Base-by-base conservation (phyloP, 2,113 vertebrate genomes). In the Oreochromis spilurus region DNA sequence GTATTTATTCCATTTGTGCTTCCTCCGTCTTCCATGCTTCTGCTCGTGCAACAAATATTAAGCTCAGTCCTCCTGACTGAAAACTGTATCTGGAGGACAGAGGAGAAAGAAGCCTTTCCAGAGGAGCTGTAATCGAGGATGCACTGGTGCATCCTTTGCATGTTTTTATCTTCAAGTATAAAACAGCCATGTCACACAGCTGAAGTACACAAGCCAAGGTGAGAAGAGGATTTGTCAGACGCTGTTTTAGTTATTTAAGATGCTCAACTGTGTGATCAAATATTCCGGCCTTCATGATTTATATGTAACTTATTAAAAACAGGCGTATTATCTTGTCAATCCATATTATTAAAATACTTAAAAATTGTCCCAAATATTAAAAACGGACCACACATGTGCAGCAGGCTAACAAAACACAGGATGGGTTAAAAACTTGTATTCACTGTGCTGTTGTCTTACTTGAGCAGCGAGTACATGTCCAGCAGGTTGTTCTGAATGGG, bases 401-500 rank as follows among this genome's bases (percentile, higher is more conserved):
- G 12, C 26, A 48, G 10, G 24, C 17, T 19, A 7, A 72, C 21
- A 84, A 81, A 58, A 40, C 13, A 31, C 24, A 29, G 13, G n/a
- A 40, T n/a, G 48, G n/a, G 9, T 62, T 77, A 52, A 13, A 45
- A 87, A 38, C 65, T 4, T 77, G 34, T 62, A 11, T 53, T 16
- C 13, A n/a, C 1, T 38, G 26, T 2, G 36, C 9, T 52, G 36
- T 10, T 11, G 19, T 52, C 97, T 96, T 96, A 99, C 98, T 97
- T 98, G 31, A 99, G 96, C 83, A 99, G 96, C 0, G 98, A 97
- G 91, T 98, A 99, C 97, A 99, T 96, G 93, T 99, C 99, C 96
- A 99, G 87, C 81, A 99, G 92, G 95, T 99, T 99, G 96, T 99
- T 99, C 94, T 99, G 99, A 93, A 99, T 97, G 0, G 99, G 99